Evolutionary conservation across 2,113 vertebrate genomes (phyloP).

Genomic region (Psilopsiagon aymara): DNA sequence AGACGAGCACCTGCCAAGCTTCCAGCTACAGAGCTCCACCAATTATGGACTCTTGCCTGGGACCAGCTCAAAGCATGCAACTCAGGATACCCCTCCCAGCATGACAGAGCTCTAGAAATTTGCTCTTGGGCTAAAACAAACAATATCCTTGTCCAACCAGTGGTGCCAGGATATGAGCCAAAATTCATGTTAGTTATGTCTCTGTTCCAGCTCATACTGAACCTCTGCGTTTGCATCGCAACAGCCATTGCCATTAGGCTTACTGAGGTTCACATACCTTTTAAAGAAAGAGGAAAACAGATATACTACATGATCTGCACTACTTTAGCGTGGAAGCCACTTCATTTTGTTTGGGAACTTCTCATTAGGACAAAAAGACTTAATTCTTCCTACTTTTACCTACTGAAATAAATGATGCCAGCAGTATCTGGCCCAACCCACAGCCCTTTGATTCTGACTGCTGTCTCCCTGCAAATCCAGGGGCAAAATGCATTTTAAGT

Average conservation of each 20-base stretch:
- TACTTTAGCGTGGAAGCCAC: not conserved
- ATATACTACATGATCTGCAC: not conserved
- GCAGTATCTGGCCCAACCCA: not conserved
- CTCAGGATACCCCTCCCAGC: not conserved
- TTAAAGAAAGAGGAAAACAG: not conserved
- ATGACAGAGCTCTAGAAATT: constrained; percentile 33
- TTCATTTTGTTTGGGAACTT: not conserved
- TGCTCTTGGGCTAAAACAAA: constrained; percentile 42
- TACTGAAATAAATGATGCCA: not conserved
- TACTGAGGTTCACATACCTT: not conserved
- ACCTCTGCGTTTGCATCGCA: accelerated
- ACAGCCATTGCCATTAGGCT: not conserved
- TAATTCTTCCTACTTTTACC: not conserved
- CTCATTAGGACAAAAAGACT: not conserved
- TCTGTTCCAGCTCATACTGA: not conserved
- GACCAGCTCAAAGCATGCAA: not conserved
- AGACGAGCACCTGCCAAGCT: constrained; percentile 36
- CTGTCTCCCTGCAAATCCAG: not conserved
- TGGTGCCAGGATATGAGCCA: constrained; percentile 48
- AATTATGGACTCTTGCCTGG: not conserved
- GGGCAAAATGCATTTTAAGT: not conserved
- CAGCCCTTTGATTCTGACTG: not conserved
- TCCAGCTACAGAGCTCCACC: constrained; percentile 19
- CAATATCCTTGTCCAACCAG: constrained; percentile 59
- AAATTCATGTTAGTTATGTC: constrained; percentile 19